Percentiles rank a stretch among this genome's conserved stretches.
These are phyloP conservation scores for Conus canariensis DNA, from an alignment of 2,888 invertebrate species.

Conservation along the genomic window DNA sequence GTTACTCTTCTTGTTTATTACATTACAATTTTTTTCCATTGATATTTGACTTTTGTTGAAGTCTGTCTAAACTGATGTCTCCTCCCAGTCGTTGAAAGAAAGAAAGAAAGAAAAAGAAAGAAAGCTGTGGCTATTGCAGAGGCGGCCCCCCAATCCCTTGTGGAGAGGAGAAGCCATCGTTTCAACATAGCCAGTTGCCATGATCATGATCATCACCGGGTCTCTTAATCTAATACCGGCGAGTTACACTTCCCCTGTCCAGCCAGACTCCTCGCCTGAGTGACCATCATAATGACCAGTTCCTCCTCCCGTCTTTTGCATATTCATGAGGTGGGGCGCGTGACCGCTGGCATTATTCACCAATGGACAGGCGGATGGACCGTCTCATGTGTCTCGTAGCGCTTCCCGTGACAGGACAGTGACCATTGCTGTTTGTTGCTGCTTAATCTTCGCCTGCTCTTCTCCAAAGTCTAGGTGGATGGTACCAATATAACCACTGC, in stretches of 20 bases:
- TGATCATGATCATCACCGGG: background rate
- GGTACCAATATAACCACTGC: background rate
- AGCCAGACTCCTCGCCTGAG: background rate
- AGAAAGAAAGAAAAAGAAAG: no score
- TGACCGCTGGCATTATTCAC: slow-evolving; percentile 5
- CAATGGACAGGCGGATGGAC: background rate
- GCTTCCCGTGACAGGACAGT: background rate
- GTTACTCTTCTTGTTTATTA: no score
- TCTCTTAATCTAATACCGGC: background rate
- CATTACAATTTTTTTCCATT: no score
- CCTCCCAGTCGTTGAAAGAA: no score
- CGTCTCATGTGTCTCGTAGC: background rate
- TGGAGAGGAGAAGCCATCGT: no score
- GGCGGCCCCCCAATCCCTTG: no score
- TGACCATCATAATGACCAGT: background rate
- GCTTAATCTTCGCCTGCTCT: background rate
- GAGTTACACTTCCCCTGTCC: background rate
- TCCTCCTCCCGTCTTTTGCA: background rate
- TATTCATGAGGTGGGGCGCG: slow-evolving; percentile 14
- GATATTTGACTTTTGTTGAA: no score
- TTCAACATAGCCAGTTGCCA: background rate
- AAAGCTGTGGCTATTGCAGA: no score
- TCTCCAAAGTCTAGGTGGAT: background rate
- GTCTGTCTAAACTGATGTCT: no score
- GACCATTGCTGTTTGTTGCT: background rate